Evolutionary conservation across 2,797 vertebrate species (phyloP), one percentile per base, ranked within the genome.

Genomic region (Sorex maritimensis): DNA sequence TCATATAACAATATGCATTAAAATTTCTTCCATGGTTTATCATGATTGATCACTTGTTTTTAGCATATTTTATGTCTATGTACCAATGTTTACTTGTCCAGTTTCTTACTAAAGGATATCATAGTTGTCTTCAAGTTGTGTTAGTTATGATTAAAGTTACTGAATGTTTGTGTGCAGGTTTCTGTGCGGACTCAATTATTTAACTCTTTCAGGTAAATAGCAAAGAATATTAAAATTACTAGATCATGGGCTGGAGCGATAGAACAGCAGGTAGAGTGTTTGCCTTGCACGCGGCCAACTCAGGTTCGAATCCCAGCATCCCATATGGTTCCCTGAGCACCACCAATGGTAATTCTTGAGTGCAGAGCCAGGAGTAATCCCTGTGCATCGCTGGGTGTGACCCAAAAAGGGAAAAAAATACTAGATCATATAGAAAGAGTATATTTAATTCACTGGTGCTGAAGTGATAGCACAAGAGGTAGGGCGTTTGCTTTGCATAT

Each of bases 111-210:
- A 17, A 85, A 44, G 3, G 46, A 79, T 30, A 73, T 89, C 49
- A 79, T 65, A 30, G 28, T 77, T 34, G 30, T 24, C 79, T 73
- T 58, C 28, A 67, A 67, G 44, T 80, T 85, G 84, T 80, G 44
- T 9, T 14, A 74, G 9, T 80, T 89, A 44, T 80, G 28, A 84
- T 46, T 80, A 85, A 93, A 89, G 34, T 11, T 85, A 23, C 67
- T 85, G 84, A 79, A 85, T 5, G 55, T 83, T 3, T 9, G 49
- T 58, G 28, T 67, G 6, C 58, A 67, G 17, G 44, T 38, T 93
- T 61, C 68, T 46, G 28, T 93, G 23, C 80, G 44, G 68, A 58
- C 9, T 21, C 61, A 61, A 83, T 10, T 38, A 58, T 44, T 49
- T 83, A 83, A 85, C 26, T 85, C 34, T 24, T 83, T 78, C 73